These are phyloP conservation scores for Eleginops maclovinus DNA, from an alignment of 2,113 vertebrate genomes.

Conservation along the genomic window DNA sequence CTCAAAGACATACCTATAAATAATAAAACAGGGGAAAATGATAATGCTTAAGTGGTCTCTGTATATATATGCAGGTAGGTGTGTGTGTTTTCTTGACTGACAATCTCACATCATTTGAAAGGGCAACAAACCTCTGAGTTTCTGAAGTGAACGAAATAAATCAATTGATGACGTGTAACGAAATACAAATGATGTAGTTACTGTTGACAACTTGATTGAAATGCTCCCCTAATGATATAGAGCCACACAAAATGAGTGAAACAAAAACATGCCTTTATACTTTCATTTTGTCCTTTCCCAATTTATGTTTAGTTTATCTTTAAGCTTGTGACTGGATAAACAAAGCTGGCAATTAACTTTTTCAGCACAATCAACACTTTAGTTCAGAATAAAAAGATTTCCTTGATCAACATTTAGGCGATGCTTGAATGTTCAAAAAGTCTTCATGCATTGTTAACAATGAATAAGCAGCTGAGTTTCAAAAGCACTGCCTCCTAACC, in stretches of 20 bases:
- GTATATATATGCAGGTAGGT: background rate
- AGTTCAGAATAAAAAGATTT: background rate
- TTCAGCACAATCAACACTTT: background rate
- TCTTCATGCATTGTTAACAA: background rate
- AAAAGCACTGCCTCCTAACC: background rate
- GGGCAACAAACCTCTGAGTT: constrained; percentile 51
- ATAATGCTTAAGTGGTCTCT: too few relatives aligned
- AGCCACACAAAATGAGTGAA: constrained; percentile 14
- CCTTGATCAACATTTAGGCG: background rate
- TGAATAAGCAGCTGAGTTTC: background rate
- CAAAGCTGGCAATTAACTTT: background rate
- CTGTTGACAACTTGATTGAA: constrained; percentile 50
- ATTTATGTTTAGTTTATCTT: background rate
- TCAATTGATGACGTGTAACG: constrained; percentile 51
- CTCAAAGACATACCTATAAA: too few relatives aligned
- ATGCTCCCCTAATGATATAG: constrained; percentile 49
- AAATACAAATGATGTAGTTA: constrained; percentile 62
- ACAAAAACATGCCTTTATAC: background rate
- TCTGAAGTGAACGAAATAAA: constrained; percentile 62
- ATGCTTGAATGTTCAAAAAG: background rate
- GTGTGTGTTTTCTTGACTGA: constrained; percentile 17
- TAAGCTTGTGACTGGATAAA: too few relatives aligned
- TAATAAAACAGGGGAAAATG: too few relatives aligned
- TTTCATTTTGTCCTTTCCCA: background rate
- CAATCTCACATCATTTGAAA: constrained; percentile 58